phyloP scores from a whole-genome alignment of 2,797 vertebrate genomes.

The Gobio occitaniae region DNA sequence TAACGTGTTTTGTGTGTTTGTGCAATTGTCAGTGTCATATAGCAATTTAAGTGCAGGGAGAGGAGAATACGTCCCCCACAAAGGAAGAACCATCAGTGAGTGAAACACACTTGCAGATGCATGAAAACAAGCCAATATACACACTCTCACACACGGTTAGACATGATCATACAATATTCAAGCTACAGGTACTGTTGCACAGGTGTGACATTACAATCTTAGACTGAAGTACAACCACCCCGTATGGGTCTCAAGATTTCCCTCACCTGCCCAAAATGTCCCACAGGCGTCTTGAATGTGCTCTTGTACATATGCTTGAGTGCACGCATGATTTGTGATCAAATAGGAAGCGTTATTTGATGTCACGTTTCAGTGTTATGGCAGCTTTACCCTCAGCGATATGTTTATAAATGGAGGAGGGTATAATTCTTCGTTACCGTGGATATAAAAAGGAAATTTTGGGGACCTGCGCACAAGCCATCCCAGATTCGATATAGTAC shows the following conservation, averaged over 20 bases:
- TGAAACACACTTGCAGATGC: slow-evolving; percentile 43
- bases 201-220: slow-evolving; percentile 83
- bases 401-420: slow-evolving; percentile 31
- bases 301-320: slow-evolving; percentile 26
- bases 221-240: slow-evolving; percentile 74
- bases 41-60: slow-evolving; percentile 33
- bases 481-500: slow-evolving; percentile 11
- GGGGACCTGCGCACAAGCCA: not conserved
- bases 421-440: slow-evolving; percentile 35
- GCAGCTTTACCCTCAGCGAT: slow-evolving; percentile 46
- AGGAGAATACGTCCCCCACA: slow-evolving; percentile 4
- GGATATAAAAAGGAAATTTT: slow-evolving; percentile 15
- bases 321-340: slow-evolving; percentile 39
- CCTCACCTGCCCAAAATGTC: slow-evolving; percentile 37
- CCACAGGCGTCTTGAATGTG: slow-evolving; percentile 34
- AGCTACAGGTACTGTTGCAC: slow-evolving; percentile 81
- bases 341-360: slow-evolving; percentile 40
- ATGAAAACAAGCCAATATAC: slow-evolving; percentile 52
- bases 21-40: slow-evolving; percentile 39
- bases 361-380: slow-evolving; percentile 35
- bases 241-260: slow-evolving; percentile 55
- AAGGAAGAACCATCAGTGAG: slow-evolving; percentile 34
- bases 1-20: slow-evolving; percentile 26
- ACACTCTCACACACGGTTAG: slow-evolving; percentile 60
- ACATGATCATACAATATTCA: slow-evolving; percentile 76